Evolutionary conservation across 1,140 invertebrate genomes (phyloP), one percentile per base, ranked within the genome.

Genomic region (Micrasema longulum): DNA sequence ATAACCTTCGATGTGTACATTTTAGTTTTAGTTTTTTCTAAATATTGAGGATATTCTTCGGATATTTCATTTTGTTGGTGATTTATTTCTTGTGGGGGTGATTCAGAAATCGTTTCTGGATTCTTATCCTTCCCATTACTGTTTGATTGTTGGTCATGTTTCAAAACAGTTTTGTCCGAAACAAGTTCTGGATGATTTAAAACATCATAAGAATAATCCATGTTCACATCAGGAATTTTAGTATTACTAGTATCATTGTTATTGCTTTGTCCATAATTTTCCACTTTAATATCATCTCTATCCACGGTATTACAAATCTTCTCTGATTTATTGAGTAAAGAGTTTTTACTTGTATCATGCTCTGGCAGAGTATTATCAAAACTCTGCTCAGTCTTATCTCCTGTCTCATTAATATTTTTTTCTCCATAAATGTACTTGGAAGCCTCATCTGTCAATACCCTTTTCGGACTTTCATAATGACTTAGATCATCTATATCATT

Each of bases 1-100:
- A 85, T 85, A 16, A 85, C 83, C 78, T 84, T 84, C 1, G 83
- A 84, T 2, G 84, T 85, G 38, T 85, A 85, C 2, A 81, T 80
- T 79, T 84, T 85, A 31, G 79, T 82, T 20, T 76, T 79, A 73
- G 80, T 84, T 68, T 84, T 81, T 10, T 80, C 71, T 52, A 85
- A 79, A 76, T 85, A 85, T 12, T 79, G 62, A 7, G 84, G 83
- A 76, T 85, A 85, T 68, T 82, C 79, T 55, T 78, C 67, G 75
- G 79, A 78, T 41, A 20, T 38, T 0, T 45, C 38, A n/a, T 57
- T 18, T 7, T 31, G 26, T 31, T 31, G 26, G 26, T 31, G 26
- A 31, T 31, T 31, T 31, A 31, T 31, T 7, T 31, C 26, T 31
- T 31, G 3, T 2, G 26, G 7, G 26, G 7, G 7, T 31, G 62